Percentiles rank a stretch among this genome's conserved stretches.
Evolutionary conservation across 2,113 vertebrate species (phyloP).

Genomic region (Neogale vison): DNA sequence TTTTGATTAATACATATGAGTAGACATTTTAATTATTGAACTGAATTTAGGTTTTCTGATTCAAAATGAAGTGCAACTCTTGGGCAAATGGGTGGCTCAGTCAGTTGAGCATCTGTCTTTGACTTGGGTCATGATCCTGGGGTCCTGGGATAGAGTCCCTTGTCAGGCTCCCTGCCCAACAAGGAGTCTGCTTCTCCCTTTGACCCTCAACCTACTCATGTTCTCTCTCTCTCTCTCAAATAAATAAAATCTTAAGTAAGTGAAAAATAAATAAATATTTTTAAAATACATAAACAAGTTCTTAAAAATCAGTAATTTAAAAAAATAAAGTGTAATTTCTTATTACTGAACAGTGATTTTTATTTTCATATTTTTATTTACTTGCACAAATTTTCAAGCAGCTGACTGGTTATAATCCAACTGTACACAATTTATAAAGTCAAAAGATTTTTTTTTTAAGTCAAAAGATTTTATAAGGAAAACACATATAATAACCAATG

Average conservation of each 20-base stretch:
- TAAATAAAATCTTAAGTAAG: too few relatives aligned
- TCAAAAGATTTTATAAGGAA: constrained; percentile 83
- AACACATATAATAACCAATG: constrained; percentile 73
- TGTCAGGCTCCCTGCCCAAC: too few relatives aligned
- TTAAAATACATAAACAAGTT: too few relatives aligned
- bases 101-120: too few relatives aligned
- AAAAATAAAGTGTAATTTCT: not conserved
- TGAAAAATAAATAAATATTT: too few relatives aligned
- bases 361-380: constrained; percentile 85
- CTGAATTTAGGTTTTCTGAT: not conserved
- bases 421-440: constrained; percentile 76
- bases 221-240: too few relatives aligned
- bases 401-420: constrained; percentile 82
- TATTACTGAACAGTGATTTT: not conserved
- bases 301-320: too few relatives aligned
- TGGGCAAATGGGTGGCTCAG: too few relatives aligned
- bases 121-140: too few relatives aligned
- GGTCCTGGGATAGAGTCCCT: too few relatives aligned
- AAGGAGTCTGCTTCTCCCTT: too few relatives aligned
- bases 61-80: not conserved
- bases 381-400: constrained; percentile 87
- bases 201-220: too few relatives aligned
- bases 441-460: constrained; percentile 83
- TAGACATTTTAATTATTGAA: not conserved
- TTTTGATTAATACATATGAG: not conserved